Evolutionary conservation across 2,888 invertebrate species (phyloP), one percentile per base, ranked within the genome.

Genomic region (Aspidiotus rigidus): DNA sequence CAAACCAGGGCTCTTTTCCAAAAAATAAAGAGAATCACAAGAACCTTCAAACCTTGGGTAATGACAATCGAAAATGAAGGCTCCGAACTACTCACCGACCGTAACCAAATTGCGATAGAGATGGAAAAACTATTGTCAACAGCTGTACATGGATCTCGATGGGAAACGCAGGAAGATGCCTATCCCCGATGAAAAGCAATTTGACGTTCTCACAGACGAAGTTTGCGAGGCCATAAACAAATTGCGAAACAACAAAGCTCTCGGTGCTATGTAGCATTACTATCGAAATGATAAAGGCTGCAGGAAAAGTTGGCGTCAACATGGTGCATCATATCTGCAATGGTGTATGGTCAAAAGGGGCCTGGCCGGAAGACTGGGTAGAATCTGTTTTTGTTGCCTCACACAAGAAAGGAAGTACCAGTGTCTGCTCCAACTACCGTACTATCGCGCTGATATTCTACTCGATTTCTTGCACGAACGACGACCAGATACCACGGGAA

Each of bases 351-450:
- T n/a, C n/a, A n/a, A n/a, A n/a, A n/a, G n/a, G n/a, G n/a, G n/a
- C n/a, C n/a, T n/a, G n/a, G n/a, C n/a, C n/a, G n/a, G n/a, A n/a
- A 44, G 49, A 44, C 49, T 44, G 49, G 49, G 49, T 44, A 44
- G 49, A 44, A 44, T 44, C 49, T 44, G 49, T 44, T 44, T 44
- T 44, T 11, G 11, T 44, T 11, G 49, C 49, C 49, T 11, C 11
- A 10, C 49, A 44, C 49, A 44, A 44, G 49, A 44, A 44, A 10
- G 49, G 49, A 44, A 44, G 11, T 44, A 44, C 11, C 9, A 44
- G 11, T 8, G 49, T 44, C 11, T 44, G 49, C 49, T 44, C 49
- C 11, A 44, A 44, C 11, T 44, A 44, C 49, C 49, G 49, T 44
- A 44, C 49, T 44, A 11, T 44, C 49, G 8, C 49, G 49, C 11